Percentiles rank a stretch among this genome's conserved stretches.
Evolutionary conservation across 2,888 invertebrate species (phyloP).

Genomic region (Herminia tarsipennalis): DNA sequence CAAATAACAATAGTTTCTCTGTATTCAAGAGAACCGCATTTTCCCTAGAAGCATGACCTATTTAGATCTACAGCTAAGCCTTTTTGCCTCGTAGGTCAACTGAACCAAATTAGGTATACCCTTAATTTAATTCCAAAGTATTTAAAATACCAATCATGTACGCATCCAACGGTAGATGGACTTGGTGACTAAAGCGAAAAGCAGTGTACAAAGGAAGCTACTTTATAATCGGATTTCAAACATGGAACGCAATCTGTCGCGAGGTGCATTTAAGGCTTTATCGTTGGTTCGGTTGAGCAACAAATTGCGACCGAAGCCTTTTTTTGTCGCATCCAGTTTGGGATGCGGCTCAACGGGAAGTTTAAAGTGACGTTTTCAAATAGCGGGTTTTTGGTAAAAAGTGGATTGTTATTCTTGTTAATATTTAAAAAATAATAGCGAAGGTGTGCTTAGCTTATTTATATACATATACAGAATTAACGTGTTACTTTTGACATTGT

Average conservation of each 20-base stretch:
- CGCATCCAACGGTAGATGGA: slow-evolving; percentile 30
- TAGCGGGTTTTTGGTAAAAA: slow-evolving; percentile 31
- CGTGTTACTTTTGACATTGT: too few relatives aligned
- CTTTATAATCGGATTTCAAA: slow-evolving; percentile 49
- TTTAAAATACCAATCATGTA: slow-evolving; percentile 18
- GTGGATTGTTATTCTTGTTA: slow-evolving; percentile 19
- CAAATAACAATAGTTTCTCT: too few relatives aligned
- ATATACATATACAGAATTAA: too few relatives aligned
- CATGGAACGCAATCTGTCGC: slow-evolving; percentile 49
- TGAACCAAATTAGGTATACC: not conserved
- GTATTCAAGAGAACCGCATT: too few relatives aligned
- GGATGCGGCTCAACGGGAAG: slow-evolving; percentile 33
- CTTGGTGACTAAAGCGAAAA: slow-evolving; percentile 26
- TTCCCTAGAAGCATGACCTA: too few relatives aligned
- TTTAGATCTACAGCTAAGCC: not conserved
- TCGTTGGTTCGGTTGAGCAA: slow-evolving; percentile 40
- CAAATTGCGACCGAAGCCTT: slow-evolving; percentile 44
- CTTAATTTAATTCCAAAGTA: slow-evolving; percentile 7
- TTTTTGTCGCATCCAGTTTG: slow-evolving; percentile 45
- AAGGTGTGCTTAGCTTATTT: too few relatives aligned
- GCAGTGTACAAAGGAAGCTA: slow-evolving; percentile 35
- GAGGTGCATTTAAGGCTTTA: slow-evolving; percentile 50
- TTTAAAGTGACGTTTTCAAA: slow-evolving; percentile 36
- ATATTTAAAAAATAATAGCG: too few relatives aligned
- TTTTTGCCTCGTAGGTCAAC: slow-evolving; percentile 1